These are phyloP conservation scores for Caenorhabditis parvicauda DNA, from an alignment of 2,888 invertebrate species.

Conservation along the genomic window DNA sequence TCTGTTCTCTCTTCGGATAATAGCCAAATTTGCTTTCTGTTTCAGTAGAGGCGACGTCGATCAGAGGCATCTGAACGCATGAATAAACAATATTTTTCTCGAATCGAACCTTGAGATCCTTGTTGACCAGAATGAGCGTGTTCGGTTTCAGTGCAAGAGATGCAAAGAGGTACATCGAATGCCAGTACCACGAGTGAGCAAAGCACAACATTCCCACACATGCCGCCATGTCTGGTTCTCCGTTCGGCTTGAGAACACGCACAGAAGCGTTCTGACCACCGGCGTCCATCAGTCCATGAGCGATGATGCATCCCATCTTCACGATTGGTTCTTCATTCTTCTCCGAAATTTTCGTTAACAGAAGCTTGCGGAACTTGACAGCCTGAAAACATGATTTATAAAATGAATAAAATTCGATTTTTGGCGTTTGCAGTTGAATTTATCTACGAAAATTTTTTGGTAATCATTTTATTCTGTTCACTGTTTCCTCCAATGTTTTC, in stretches of 20 bases:
- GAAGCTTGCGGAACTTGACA: conserved; percentile 23
- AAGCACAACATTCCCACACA: conserved; percentile 33
- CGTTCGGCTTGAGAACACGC: conserved; percentile 18
- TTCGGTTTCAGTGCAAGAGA: conserved; percentile 22
- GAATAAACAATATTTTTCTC: not conserved
- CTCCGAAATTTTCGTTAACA: conserved; percentile 23
- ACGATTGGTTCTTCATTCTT: conserved; percentile 28
- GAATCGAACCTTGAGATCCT: conserved; percentile 14
- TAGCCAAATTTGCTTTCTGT: conserved; percentile 15
- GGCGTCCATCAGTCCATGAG: conserved; percentile 22
- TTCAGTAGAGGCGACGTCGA: conserved; percentile 10
- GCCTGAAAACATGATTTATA: too few relatives aligned
- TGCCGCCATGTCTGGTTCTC: conserved; percentile 21
- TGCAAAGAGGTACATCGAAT: conserved; percentile 26
- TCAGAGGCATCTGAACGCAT: conserved; percentile 6
- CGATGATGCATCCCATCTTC: conserved; percentile 23
- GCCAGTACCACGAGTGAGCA: conserved; percentile 32
- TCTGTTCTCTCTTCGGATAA: conserved; percentile 19
- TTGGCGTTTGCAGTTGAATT: too few relatives aligned
- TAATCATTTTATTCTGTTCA: too few relatives aligned
- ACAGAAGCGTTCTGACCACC: conserved; percentile 25
- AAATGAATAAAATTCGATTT: too few relatives aligned
- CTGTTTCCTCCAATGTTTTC: too few relatives aligned
- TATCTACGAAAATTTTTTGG: too few relatives aligned
- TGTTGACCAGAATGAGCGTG: conserved; percentile 17